Evolutionary conservation across 2,113 vertebrate species (phyloP).

Genomic region (Sardina pilchardus): DNA sequence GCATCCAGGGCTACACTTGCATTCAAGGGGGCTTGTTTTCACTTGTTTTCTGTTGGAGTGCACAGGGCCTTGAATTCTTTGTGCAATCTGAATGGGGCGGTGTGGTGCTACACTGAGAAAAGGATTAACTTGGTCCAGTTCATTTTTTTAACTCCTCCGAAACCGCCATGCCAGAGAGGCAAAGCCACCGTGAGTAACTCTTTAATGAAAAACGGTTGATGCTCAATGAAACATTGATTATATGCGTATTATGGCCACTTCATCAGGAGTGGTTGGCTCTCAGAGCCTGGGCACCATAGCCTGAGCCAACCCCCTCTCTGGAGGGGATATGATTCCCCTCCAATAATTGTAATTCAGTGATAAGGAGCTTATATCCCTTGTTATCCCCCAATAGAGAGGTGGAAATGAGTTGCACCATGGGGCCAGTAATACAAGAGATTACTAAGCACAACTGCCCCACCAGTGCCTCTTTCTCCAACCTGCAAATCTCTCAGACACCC

Average conservation of each 20-base stretch:
- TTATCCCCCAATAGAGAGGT: conserved; percentile 50
- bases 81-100: conserved; percentile 27
- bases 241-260: conserved; percentile 62
- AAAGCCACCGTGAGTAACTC: conserved; percentile 49
- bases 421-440: conserved; percentile 70
- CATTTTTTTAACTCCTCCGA: conserved; percentile 39
- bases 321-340: conserved; percentile 47
- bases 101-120: neutral
- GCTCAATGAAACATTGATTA: conserved; percentile 63
- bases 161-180: conserved; percentile 48
- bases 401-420: conserved; percentile 64
- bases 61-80: conserved; percentile 26
- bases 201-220: conserved; percentile 54
- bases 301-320: conserved; percentile 22
- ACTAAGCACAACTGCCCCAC: conserved; percentile 43
- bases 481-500: conserved; percentile 43
- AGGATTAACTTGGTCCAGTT: conserved; percentile 18
- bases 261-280: conserved; percentile 51
- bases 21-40: neutral
- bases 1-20: conserved; percentile 6
- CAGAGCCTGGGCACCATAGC: conserved; percentile 42
- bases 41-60: neutral
- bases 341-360: conserved; percentile 69
- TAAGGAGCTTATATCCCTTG: conserved; percentile 69
- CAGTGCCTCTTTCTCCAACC: neutral